Evolutionary conservation across 2,888 invertebrate species (phyloP), one percentile per base, ranked within the genome.

Genomic region (Ectemnius continuus): DNA sequence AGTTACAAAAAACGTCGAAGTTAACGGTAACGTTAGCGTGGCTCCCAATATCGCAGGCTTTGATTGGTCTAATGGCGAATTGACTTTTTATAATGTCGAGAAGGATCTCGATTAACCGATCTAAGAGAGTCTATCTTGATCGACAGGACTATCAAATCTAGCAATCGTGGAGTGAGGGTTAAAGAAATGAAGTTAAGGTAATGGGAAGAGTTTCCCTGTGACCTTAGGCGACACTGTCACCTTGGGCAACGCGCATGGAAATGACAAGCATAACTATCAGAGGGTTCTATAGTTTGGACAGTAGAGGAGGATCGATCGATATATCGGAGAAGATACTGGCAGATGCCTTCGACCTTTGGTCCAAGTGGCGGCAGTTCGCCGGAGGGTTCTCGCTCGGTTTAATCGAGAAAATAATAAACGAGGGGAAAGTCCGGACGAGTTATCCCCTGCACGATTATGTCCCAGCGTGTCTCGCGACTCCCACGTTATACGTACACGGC

Each of bases 361-460:
- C 76, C 70, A 66, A 66, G 59, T 70, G 74, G 70, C 77, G 67
- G 62, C 61, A 3, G 52, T 26, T 14, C 26, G 61, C 67, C 60
- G 18, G 67, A 20, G 66, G 73, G 46, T 36, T 36, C 52, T 70
- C 64, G 70, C 72, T 52, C 72, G 69, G 78, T 74, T 81, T 84
- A 83, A 83, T 80, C 82, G 79, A 76, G 84, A 81, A 84, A 85
- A 85, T 85, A 86, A 85, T 85, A 83, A 85, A 85, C 84, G 84
- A 86, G 84, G 85, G 85, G 84, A 85, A 86, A 86, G 85, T 80
- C 69, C 73, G 77, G 69, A 47, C 81, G 78, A 81, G 73, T 81
- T 82, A 78, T 75, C 80, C 80, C 73, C 59, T 36, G 68, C 70
- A 75, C 77, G 80, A 81, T 73, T 78, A 80, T 79, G 75, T 73